Evolutionary conservation across 2,888 invertebrate genomes (phyloP), one percentile per base, ranked within the genome.

Genomic region (Patella pellucida): DNA sequence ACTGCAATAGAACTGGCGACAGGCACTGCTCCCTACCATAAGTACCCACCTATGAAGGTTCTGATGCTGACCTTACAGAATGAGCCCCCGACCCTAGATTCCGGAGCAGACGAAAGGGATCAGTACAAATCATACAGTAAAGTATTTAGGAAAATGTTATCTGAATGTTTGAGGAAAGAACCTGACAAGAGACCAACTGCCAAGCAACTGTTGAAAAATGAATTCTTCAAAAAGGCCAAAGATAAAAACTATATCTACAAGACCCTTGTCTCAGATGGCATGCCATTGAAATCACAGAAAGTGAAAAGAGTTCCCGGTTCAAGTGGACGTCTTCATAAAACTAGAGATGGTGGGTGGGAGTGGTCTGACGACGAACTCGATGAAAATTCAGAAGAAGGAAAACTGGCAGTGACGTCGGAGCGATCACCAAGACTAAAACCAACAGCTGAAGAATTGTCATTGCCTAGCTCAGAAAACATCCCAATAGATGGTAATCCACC

Each of bases 1-100:
- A 98, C 99, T 0, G 98, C 99, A 0, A 98, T 99, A 85, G 99
- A 99, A 92, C 95, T 99, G 95, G 99, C 98, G 0, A 97, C 97
- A 1, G 92, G 92, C 16, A 98, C 98, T 0, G 99, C 99, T 0
- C 99, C 99, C 0, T 99, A 99, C 91, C 98, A 99, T 91, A 98
- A 97, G 91, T 99, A 96, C 91, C 98, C 99, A 52, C 98, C 99
- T 0, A 98, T 99, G 98, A 99, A 99, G 92, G 93, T 99, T 73
- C 93, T 99, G 76, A 98, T 99, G 98, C 92, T 99, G 82, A 99
- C 99, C 0, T 92, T 99, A 78, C 98, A 99, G 92, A 99, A 99
- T 89, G 99, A 99, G 87, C 98, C 99, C 15, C 99, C 99, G 1
- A 95, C 95, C 68, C 92, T 99, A 85, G 99, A 99, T 88, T 97